A percentile compares a stretch with the other conserved stretches of the same genome.
These are phyloP conservation scores for Chionis minor DNA, from an alignment of 2,113 vertebrate species.

Conservation along the genomic window DNA sequence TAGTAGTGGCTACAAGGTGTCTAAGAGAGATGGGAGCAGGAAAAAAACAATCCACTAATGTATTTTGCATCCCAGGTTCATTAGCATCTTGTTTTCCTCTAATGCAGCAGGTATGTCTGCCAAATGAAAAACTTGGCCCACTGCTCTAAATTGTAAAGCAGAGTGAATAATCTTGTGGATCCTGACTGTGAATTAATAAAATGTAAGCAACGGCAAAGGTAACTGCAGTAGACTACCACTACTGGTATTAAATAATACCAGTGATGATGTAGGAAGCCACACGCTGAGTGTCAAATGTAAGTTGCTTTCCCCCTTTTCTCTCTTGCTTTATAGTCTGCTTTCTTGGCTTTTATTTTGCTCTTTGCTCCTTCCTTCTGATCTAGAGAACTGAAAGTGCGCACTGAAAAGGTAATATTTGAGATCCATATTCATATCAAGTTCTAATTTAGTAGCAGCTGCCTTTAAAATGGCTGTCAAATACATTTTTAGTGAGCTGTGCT, in stretches of 20 bases:
- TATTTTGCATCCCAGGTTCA: not conserved
- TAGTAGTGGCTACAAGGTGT: conserved; percentile 27
- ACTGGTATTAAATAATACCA: not conserved
- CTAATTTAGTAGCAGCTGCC: not conserved
- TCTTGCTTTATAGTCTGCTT: not conserved
- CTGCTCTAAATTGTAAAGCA: not conserved
- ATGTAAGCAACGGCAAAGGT: not conserved
- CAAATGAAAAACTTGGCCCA: conserved; percentile 13
- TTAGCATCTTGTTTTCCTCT: conserved; percentile 12
- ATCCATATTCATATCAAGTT: not conserved
- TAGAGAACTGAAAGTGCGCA: not conserved
- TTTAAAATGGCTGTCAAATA: not conserved
- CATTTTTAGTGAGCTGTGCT: not conserved
- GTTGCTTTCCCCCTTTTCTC: not conserved
- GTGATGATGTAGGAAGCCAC: not conserved
- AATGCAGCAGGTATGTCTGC: conserved; percentile 27
- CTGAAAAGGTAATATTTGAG: not conserved
- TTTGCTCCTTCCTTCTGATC: not conserved
- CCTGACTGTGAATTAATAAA: not conserved
- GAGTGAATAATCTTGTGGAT: not conserved
- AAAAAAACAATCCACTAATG: conserved; percentile 11
- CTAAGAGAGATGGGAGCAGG: not conserved
- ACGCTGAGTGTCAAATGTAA: not conserved
- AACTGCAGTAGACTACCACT: not conserved
- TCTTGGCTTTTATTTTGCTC: not conserved